A percentile compares a stretch with the other conserved stretches of the same genome.
Conservation (phyloP, 2,113 vertebrate species). For the Phrynosoma blainvillii region DNA sequence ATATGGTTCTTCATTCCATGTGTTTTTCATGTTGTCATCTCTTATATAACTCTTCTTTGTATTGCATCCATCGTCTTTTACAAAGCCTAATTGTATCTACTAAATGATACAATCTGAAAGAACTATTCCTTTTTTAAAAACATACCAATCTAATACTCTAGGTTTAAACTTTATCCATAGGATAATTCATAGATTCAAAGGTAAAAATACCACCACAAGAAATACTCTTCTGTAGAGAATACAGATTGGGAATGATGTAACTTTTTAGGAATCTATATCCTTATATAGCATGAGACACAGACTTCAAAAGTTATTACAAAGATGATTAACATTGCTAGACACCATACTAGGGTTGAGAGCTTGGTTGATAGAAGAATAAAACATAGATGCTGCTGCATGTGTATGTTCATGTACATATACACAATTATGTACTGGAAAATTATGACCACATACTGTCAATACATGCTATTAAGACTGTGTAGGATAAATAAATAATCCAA, state of each 20-base stretch:
- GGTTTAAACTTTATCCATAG: not conserved
- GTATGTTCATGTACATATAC: not conserved
- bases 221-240: not conserved
- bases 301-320: not conserved
- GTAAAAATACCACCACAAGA: too few relatives aligned
- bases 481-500: too few relatives aligned
- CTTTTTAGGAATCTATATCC: not conserved
- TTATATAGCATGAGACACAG: not conserved
- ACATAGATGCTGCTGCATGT: not conserved
- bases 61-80: too few relatives aligned
- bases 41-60: too few relatives aligned
- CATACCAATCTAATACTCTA: not conserved
- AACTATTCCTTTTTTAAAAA: not conserved
- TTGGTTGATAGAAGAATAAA: not conserved
- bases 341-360: not conserved
- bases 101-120: conserved; percentile 15
- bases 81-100: not conserved
- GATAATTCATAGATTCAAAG: not conserved
- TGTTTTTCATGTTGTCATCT: too few relatives aligned
- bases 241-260: not conserved
- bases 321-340: not conserved
- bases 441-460: not conserved
- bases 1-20: too few relatives aligned
- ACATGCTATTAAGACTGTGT: not conserved
- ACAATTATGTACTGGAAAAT: too few relatives aligned